Base-by-base conservation (phyloP, 1,140 invertebrate species). In the Leptopilina boulardi region DNA sequence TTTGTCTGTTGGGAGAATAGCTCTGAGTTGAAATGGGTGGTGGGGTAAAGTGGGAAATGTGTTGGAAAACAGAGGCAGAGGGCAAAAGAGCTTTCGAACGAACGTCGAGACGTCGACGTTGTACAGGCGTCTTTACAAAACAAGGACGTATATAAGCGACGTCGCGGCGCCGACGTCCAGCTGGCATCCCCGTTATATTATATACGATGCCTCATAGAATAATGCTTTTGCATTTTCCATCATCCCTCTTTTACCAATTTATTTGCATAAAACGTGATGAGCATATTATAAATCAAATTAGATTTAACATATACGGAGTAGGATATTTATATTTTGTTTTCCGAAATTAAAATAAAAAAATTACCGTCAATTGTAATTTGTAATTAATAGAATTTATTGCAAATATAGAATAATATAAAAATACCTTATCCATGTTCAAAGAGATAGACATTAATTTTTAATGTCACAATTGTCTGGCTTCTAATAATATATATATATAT, bases 131-230 rank as follows among this genome's bases (percentile, higher is more conserved):
- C 77, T 77, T 66, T 44, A 74, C 75, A 79, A 81, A 82, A 84
- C 77, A 75, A 81, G 82, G 79, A 84, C 77, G 75, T 75, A 70
- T 71, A 30, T 66, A 66, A 74, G 73, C 77, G 80, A 79, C 82
- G 81, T 73, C 83, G 77, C 79, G 81, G 77, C 80, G 77, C 80
- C 84, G 79, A 84, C 84, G 72, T 81, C 77, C 82, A 82, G 74
- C 82, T 81, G 78, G 83, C 83, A 75, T 80, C 82, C 74, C 80
- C 72, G 75, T 82, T 80, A 80, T 13, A 72, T 74, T n/a, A n/a
- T n/a, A n/a, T 38, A 21, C 76, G 44, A 73, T 73, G 51, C 70
- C 47, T 23, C 54, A 38, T 38, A 34, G 2, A 34, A 34, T 8
- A 73, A 21, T 71, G 71, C 70, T 44, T 18, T 70, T 34, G 38